A percentile compares a stretch with the other conserved stretches of the same genome.
phyloP scores from a whole-genome alignment of 2,113 vertebrate species.

The mouse (Mus musculus) region GRCm39 chr14:14087501-14088000 shows the following conservation, averaged over 20 bases:
- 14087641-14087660: no score
- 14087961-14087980: not conserved
- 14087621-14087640: not conserved
- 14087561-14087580: not conserved
- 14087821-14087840: not conserved
- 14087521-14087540: not conserved
- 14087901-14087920: no score
- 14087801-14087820: not conserved
- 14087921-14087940: not conserved
- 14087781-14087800: no score
- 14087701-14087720: no score
- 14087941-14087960: not conserved
- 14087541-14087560: not conserved
- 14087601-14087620: not conserved
- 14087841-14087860: not conserved
- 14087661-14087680: no score
- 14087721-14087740: no score
- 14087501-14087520: not conserved
- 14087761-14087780: not conserved
- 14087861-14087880: not conserved
- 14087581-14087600: not conserved
- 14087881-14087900: not conserved
- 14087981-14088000: not conserved
- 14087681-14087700: no score
- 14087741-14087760: not conserved